Evolutionary conservation across 2,113 vertebrate species (phyloP), one percentile per base, ranked within the genome.

Genomic region (Myrmecobius fasciatus): DNA sequence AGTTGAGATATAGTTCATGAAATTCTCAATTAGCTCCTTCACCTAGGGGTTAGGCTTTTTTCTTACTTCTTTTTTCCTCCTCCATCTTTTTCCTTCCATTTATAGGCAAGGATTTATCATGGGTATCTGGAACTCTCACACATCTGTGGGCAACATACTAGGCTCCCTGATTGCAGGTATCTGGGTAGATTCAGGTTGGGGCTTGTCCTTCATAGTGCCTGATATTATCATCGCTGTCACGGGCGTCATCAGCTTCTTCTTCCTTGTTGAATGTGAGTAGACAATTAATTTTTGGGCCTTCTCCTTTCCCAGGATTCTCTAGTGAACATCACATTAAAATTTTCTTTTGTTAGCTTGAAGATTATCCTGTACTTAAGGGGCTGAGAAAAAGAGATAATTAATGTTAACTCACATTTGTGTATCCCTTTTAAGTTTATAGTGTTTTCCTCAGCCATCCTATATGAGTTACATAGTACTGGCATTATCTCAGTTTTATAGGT

Each of bases 111-210:
- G 99, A 0, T 98, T 99, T 93, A 99, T 99, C 98, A 99, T 99
- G 99, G 99, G 99, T 17, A 98, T 99, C 96, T 99, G 99, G 99
- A 99, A 99, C 97, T 99, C 99, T 0, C 99, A 99, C 98, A 99
- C 99, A 0, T 99, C 99, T 0, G 99, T 99, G 12, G 99, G 99
- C 89, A 99, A 99, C 98, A 99, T 99, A 96, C 46, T 99, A 91
- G 99, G 99, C n/a, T 99, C 99, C 0, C 98, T 99, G 96, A 99
- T 99, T 0, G 99, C 99, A 0, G 99, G 99, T 0, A 91, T 91
- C 52, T 99, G 99, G 94, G 99, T 99, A 52, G 99, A 99, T 3
- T 98, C 98, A 0, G 96, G 98, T 0, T 99, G 99, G 99, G 99
- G 99, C 0, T 52, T 99, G 98, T 99, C 99, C 43, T 99, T 99